Evolutionary conservation across 2,888 invertebrate genomes (phyloP), one percentile per base, ranked within the genome.

Genomic region (Escarpia spicata): DNA sequence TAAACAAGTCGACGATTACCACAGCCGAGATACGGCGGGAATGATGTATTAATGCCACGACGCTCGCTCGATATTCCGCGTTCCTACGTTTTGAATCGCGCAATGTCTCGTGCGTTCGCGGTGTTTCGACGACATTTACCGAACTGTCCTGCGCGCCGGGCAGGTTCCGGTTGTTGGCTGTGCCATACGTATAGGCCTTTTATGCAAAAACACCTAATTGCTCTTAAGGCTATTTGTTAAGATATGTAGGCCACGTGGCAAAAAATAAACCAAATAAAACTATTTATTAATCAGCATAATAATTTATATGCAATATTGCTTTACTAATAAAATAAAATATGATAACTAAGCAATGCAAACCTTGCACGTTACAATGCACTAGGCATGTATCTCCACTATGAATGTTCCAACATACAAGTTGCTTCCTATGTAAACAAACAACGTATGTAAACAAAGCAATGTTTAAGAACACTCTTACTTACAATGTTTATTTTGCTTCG

Each of bases 1-100:
- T 75, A 75, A 75, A 75, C 75, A 75, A 26, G 75, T 75, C 75
- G 75, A 75, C 75, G 75, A 75, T 75, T 75, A 75, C 75, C 75
- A 75, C 75, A 75, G 75, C 19, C 75, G 19, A 75, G 75, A 75
- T 75, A 75, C 6, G 75, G 75, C 75, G 75, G n/a, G 75, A 75
- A 19, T 75, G 75, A 75, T 75, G 75, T 75, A 75, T 26, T 75
- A 75, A 75, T 26, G 75, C 26, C 4, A 3, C 26, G 75, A 75
- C 19, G 75, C 26, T 75, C 26, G 75, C 75, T 26, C 75, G 26
- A 19, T 75, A 6, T 75, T 75, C 75, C 26, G 75, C 75, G 75
- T 75, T 75, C 75, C 75, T 19, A 75, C n/a, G 19, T 75, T 75
- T 9, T 15, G 15, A 52, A 52, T 52, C 52, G 52, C 52, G 8